phyloP scores from a whole-genome alignment of 1,140 invertebrate genomes.

The Potamilus streckersoni region DNA sequence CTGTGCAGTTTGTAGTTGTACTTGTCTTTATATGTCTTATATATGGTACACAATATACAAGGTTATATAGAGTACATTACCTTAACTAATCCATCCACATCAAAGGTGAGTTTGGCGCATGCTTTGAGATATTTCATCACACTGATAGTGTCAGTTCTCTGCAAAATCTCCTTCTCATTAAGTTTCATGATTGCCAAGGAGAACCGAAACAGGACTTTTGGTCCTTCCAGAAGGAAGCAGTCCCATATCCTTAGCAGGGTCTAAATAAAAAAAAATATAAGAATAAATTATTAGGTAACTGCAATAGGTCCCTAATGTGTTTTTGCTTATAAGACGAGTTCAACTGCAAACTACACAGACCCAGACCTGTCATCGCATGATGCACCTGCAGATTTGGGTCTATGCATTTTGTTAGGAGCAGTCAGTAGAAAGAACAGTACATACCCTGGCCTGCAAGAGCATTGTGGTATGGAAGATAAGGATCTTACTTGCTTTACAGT shows the following conservation, averaged over 20 bases:
- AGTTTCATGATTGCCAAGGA: constrained; percentile 64
- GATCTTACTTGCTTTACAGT: too few relatives aligned
- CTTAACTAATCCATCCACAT: constrained; percentile 71
- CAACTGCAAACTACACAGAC: neutral
- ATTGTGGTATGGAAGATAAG: too few relatives aligned
- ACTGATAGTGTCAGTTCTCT: constrained; percentile 69
- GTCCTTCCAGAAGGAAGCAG: constrained; percentile 67
- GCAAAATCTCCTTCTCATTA: constrained; percentile 67
- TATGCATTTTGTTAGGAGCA: too few relatives aligned
- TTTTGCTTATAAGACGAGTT: neutral
- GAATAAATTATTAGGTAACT: neutral
- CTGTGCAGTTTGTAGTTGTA: neutral
- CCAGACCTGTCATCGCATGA: neutral
- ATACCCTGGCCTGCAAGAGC: too few relatives aligned
- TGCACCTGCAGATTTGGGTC: too few relatives aligned
- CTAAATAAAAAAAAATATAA: constrained; percentile 57
- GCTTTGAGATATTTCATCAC: constrained; percentile 71
- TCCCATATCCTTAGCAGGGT: constrained; percentile 71
- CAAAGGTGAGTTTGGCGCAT: constrained; percentile 69
- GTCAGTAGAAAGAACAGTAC: too few relatives aligned
- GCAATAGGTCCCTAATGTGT: neutral
- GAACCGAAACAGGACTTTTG: constrained; percentile 67
- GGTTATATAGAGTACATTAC: constrained; percentile 36
- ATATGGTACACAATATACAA: neutral
- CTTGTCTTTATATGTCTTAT: neutral